Conservation (phyloP, 2,113 vertebrate genomes). For the Cheirogaleus medius region DNA sequence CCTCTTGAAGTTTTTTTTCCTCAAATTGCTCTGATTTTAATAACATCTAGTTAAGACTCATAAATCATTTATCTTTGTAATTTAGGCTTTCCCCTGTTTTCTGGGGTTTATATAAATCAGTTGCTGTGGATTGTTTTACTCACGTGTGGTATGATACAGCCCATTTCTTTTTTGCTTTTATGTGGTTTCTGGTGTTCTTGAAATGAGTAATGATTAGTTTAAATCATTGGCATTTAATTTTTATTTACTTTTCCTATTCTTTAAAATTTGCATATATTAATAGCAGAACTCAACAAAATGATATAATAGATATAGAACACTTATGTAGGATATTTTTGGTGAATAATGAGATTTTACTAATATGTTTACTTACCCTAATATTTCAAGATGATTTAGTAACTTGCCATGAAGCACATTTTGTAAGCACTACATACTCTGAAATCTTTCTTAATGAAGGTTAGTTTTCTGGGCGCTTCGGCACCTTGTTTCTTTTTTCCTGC, state of each 20-base stretch:
- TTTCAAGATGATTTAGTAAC: background rate
- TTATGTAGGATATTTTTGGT: background rate
- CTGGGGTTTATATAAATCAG: background rate
- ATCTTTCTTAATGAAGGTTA: background rate
- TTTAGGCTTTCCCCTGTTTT: background rate
- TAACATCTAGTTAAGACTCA: background rate
- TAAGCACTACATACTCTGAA: background rate
- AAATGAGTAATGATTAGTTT: slow-evolving; percentile 43
- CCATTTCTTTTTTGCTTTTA: background rate
- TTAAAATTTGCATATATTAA: background rate
- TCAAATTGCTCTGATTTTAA: background rate
- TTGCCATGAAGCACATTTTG: background rate
- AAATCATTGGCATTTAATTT: background rate
- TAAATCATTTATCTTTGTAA: background rate
- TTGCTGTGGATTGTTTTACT: background rate
- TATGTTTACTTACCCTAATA: background rate
- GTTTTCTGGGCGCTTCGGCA: background rate
- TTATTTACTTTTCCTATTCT: background rate
- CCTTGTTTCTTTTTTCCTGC: background rate
- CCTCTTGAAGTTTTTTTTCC: background rate
- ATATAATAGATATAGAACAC: background rate
- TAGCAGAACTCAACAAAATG: background rate
- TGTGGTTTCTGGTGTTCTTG: background rate
- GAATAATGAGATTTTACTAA: background rate
- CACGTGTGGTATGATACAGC: background rate